Percentiles rank a stretch among this genome's conserved stretches.
phyloP scores from a whole-genome alignment of 2,888 invertebrate genomes.

The Pilophorus perplexus region DNA sequence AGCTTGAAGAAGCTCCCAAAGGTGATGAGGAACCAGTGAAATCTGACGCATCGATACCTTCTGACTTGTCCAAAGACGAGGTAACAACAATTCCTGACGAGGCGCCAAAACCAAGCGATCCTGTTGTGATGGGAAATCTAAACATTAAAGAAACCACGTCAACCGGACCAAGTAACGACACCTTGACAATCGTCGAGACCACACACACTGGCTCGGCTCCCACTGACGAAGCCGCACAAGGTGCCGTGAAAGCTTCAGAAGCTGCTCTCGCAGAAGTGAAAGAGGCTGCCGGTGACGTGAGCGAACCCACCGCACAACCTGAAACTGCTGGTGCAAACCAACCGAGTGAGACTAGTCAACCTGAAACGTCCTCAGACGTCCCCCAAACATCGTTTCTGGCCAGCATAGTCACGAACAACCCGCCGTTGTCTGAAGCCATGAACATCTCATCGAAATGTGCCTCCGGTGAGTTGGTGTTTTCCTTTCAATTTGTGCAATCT shows the following conservation, averaged over 20 bases:
- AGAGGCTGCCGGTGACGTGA: neutral
- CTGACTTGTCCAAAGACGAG: neutral
- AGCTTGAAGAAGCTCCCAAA: neutral
- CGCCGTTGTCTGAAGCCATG: conserved; percentile 18
- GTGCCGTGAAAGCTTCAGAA: too few relatives aligned
- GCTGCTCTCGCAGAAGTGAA: too few relatives aligned
- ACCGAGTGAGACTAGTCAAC: neutral
- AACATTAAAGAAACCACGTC: neutral
- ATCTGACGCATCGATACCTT: neutral
- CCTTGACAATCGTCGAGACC: too few relatives aligned
- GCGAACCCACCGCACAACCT: neutral
- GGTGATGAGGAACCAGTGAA: neutral
- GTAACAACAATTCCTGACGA: neutral
- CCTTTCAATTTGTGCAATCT: too few relatives aligned
- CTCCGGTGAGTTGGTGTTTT: conserved; percentile 10
- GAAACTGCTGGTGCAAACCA: neutral
- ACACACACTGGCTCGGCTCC: too few relatives aligned
- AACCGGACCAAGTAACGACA: too few relatives aligned
- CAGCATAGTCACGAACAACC: conserved; percentile 3
- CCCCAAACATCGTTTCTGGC: neutral
- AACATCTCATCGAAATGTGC: conserved; percentile 17
- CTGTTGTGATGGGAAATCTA: neutral
- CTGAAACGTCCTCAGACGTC: neutral
- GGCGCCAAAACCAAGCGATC: neutral
- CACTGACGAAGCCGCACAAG: too few relatives aligned